These are phyloP conservation scores for Lissocephala sabroskyi DNA, from an alignment of 2,888 invertebrate genomes.

Conservation along the genomic window DNA sequence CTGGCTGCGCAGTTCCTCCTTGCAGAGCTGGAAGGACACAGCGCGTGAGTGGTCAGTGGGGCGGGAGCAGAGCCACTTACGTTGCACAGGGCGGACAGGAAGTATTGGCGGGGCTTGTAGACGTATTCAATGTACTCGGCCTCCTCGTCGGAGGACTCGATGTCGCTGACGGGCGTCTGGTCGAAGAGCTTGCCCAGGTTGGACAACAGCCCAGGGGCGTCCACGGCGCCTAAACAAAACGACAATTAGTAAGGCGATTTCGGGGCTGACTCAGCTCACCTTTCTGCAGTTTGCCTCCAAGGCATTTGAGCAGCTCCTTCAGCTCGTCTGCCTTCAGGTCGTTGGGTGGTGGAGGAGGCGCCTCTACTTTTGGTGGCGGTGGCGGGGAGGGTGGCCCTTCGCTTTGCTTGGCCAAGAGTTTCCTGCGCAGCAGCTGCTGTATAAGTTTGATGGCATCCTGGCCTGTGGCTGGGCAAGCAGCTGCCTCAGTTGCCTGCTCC, in stretches of 20 bases:
- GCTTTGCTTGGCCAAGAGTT: conserved; percentile 39
- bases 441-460: conserved; percentile 36
- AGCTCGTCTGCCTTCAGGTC: conserved; percentile 6
- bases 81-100: conserved; percentile 75
- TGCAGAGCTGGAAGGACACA: conserved; percentile 53
- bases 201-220: no score
- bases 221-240: no score
- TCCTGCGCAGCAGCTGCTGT: conserved; percentile 51
- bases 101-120: conserved; percentile 79
- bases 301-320: conserved; percentile 29
- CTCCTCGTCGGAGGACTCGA: conserved; percentile 73
- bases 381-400: neutral
- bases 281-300: conserved; percentile 39
- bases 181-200: conserved; percentile 65
- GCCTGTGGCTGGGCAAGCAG: conserved; percentile 1
- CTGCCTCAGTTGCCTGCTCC: neutral
- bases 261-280: no score
- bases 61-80: neutral
- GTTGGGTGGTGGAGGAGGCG: neutral
- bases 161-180: conserved; percentile 58
- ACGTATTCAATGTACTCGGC: conserved; percentile 78
- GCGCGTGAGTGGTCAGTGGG: neutral
- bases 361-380: neutral
- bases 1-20: conserved; percentile 52
- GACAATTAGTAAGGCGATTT: no score